Percentiles rank a stretch among this genome's conserved stretches.
These are phyloP conservation scores for Pseudochirops cupreus DNA, from an alignment of 2,797 vertebrate genomes.

Conservation along the genomic window DNA sequence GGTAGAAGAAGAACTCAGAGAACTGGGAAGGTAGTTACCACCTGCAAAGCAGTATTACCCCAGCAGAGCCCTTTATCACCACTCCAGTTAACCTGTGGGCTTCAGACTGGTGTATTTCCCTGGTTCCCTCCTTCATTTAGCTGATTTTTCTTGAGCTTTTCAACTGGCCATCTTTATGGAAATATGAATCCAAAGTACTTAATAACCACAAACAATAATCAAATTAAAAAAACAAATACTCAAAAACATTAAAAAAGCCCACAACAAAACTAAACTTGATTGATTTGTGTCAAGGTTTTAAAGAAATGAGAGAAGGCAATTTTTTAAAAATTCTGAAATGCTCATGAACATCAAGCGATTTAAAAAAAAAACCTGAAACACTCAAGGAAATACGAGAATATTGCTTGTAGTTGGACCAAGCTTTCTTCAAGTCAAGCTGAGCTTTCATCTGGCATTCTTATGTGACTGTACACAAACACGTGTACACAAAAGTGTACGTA, in stretches of 20 bases:
- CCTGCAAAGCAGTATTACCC: slow-evolving; percentile 53
- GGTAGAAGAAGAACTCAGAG: slow-evolving; percentile 83
- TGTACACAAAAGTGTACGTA: slow-evolving; percentile 54
- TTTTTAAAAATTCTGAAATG: slow-evolving; percentile 22
- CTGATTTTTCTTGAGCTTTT: slow-evolving; percentile 18
- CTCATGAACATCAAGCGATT: slow-evolving; percentile 17
- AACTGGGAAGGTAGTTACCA: slow-evolving; percentile 50
- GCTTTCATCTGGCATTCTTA: slow-evolving; percentile 59
- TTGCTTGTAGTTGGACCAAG: slow-evolving; percentile 19
- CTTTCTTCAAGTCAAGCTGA: slow-evolving; percentile 32
- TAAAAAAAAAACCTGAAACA: slow-evolving; percentile 26
- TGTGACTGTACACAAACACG: slow-evolving; percentile 34
- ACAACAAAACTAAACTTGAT: background rate
- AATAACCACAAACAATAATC: background rate
- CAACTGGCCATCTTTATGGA: background rate
- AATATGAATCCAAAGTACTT: background rate
- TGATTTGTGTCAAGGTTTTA: background rate
- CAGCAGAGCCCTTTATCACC: background rate
- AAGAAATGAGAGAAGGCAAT: background rate
- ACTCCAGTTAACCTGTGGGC: background rate
- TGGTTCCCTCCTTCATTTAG: background rate
- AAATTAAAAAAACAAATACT: background rate
- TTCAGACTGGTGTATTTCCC: slow-evolving; percentile 1
- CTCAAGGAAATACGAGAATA: background rate
- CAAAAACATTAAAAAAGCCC: background rate